Evolutionary conservation across 2,888 invertebrate genomes (phyloP), one percentile per base, ranked within the genome.

Genomic region (Tachina grossa): DNA sequence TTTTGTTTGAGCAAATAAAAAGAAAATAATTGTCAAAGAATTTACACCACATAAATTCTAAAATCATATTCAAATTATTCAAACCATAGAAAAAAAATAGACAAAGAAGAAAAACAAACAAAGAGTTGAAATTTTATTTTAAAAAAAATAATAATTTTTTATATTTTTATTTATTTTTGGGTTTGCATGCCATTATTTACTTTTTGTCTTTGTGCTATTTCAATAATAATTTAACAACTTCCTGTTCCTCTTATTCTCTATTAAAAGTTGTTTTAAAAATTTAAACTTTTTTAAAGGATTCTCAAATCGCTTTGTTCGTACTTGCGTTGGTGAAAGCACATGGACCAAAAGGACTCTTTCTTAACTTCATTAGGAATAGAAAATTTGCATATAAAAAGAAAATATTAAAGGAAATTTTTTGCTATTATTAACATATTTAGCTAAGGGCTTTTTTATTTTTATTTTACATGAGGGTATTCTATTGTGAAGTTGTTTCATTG

Each of bases 21-120:
- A 53, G n/a, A 83, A 57, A 83, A 83, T 83, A 80, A 79, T 85
- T 72, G 75, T 76, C 74, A 75, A 77, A 78, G 78, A 68, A 47
- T 85, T 85, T 80, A 79, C 85, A 85, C 83, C 79, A 85, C 85
- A 85, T 85, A 83, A 85, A 85, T 85, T 85, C 49, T 45, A 72
- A 61, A 79, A 85, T 85, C 85, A 75, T 78, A 83, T 83, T 77
- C 72, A 78, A 83, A 77, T 83, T 78, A 47, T 77, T 49, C 57
- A 61, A 49, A 10, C 31, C 31, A 31, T 31, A 59, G 61, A n/a
- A 43, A n/a, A 43, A 65, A 19, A 61, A 45, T 11, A 19, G 31
- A 76, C 9, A 22, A 31, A 8, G 16, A 61, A 61, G 3, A 41
- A 8, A 39, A 10, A 39, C 11, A 61, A 77, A 77, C 59, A 68